Evolutionary conservation across 2,888 invertebrate genomes (phyloP), one percentile per base, ranked within the genome.

Genomic region (Macaria liturata): DNA sequence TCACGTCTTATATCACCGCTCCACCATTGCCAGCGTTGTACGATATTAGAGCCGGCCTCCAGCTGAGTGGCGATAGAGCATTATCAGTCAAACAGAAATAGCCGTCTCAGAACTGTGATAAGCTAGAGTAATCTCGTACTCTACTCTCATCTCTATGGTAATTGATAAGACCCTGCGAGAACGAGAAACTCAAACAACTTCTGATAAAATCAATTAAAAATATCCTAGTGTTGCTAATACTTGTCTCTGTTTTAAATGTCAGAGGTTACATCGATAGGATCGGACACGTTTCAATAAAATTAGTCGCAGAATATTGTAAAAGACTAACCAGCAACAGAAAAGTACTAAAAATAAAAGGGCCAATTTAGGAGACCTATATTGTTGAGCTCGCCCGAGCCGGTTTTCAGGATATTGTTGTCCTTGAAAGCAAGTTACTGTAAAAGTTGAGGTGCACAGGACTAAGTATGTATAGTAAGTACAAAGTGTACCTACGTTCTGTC

Each of bases 21-120:
- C 20, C 20, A 20, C 20, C 20, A 20, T 20, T 20, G 20, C 20
- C 20, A 20, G 20, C 20, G 20, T 20, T 20, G 20, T 37, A 52
- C 34, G 51, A 47, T 34, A 54, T 54, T 37, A 30, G 46, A 45
- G 30, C 45, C 44, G 31, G 32, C 45, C 45, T 51, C 54, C 54
- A 46, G 32, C 9, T 9, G 47, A 54, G 57, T 51, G 37, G 39
- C 42, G n/a, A 37, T 4, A 37, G 34, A 37, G 44, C 44, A 40
- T 54, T 62, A 64, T 64, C 59, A 31, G 40, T 47, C 51, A 54
- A 45, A 55, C 55, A 54, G 44, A 54, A 55, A 55, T 52, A 52
- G 46, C 34, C 48, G 48, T 46, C 43, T 46, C 32, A 37, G 44
- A 32, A 32, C 40, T 46, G 34, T 46, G 44, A 59, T 54, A 53